Percentiles rank a stretch among this genome's conserved stretches.
Evolutionary conservation across 2,797 vertebrate genomes (phyloP).

Genomic region (Halcyon leucocephala): DNA sequence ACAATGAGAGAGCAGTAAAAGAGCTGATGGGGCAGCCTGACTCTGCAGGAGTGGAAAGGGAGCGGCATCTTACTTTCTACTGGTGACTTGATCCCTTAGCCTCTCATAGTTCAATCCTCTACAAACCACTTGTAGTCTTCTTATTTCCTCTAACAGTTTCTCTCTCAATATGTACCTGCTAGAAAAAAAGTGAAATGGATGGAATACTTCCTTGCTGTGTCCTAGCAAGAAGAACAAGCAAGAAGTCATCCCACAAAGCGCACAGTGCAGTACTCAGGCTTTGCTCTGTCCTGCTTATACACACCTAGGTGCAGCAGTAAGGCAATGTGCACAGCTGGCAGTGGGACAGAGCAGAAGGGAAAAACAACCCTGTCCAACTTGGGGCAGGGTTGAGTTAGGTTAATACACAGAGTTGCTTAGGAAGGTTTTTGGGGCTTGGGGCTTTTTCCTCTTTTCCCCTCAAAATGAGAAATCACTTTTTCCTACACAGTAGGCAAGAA

Average conservation of each 20-base stretch:
- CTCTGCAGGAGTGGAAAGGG: not conserved
- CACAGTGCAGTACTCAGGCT: not conserved
- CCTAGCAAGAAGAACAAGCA: not conserved
- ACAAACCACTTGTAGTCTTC: not conserved
- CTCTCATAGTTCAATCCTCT: not conserved
- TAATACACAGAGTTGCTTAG: not conserved
- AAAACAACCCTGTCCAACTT: not conserved
- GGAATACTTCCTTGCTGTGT: not conserved
- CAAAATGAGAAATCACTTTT: conserved; percentile 53
- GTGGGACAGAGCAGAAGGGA: not conserved
- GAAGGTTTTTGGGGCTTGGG: not conserved
- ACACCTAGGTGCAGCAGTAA: not conserved
- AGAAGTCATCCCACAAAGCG: not conserved
- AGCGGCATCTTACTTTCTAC: not conserved
- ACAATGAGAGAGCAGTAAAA: not conserved
- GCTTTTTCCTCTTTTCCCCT: conserved; percentile 29
- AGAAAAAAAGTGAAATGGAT: not conserved
- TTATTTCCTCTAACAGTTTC: not conserved
- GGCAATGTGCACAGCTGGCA: not conserved
- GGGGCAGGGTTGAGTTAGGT: not conserved
- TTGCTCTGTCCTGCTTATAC: not conserved
- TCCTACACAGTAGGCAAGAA: conserved; percentile 71
- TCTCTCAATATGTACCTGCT: not conserved
- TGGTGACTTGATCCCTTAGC: not conserved
- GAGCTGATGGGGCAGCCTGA: not conserved